Percentiles rank a stretch among this genome's conserved stretches.
phyloP scores from a whole-genome alignment of 2,888 invertebrate genomes.

The Nemoura dubitans region DNA sequence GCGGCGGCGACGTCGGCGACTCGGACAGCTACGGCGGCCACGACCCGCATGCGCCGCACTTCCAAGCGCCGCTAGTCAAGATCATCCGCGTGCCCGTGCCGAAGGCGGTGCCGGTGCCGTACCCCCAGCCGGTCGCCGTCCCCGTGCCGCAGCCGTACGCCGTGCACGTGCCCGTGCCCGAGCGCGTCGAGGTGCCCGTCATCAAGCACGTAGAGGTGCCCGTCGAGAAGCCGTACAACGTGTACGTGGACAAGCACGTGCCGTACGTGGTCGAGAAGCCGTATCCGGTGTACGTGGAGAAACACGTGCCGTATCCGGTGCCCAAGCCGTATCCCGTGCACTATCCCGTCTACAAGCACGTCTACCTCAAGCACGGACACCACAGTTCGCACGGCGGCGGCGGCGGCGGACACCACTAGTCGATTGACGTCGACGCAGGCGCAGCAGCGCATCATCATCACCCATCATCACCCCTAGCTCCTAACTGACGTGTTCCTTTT shows the following conservation, averaged over 20 bases:
- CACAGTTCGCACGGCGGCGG: not conserved
- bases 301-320: slow-evolving; percentile 47
- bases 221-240: slow-evolving; percentile 49
- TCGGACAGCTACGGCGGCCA: slow-evolving; percentile 41
- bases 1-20: slow-evolving; percentile 36
- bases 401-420: not conserved
- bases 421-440: not conserved
- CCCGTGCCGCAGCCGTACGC: slow-evolving; percentile 41
- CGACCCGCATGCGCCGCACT: slow-evolving; percentile 31
- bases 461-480: not conserved
- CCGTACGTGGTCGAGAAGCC: slow-evolving; percentile 46
- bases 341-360: slow-evolving; percentile 38
- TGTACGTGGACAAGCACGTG: slow-evolving; percentile 48
- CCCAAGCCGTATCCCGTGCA: slow-evolving; percentile 46
- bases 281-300: slow-evolving; percentile 46
- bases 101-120: slow-evolving; percentile 43
- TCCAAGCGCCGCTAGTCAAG: slow-evolving; percentile 38
- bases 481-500: not conserved
- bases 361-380: slow-evolving; percentile 31
- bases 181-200: slow-evolving; percentile 44
- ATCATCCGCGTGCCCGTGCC: slow-evolving; percentile 42
- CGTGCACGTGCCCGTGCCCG: slow-evolving; percentile 43
- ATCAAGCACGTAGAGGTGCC: slow-evolving; percentile 49
- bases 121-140: slow-evolving; percentile 39
- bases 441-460: not conserved